These are phyloP conservation scores for Muscicapa comitata DNA, from an alignment of 2,797 vertebrate species.

Conservation along the genomic window DNA sequence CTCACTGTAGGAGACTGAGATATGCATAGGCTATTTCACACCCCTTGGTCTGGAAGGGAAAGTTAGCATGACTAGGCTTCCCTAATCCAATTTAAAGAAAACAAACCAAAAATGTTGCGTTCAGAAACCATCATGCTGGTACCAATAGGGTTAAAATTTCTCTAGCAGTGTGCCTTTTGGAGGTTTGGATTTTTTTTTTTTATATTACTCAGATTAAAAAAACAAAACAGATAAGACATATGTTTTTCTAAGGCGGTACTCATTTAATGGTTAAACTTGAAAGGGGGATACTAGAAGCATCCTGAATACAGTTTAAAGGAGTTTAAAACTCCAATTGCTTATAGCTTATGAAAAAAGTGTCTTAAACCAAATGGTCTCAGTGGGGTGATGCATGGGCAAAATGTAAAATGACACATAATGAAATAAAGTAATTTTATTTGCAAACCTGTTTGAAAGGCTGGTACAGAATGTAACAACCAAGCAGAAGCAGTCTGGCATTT, in stretches of 20 bases:
- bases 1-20: background rate
- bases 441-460: conserved; percentile 32
- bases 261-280: background rate
- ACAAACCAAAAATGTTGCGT: background rate
- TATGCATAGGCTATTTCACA: background rate
- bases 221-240: background rate
- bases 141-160: background rate
- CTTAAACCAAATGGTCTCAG: conserved; percentile 37
- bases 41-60: background rate
- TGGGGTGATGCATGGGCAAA: conserved; percentile 38
- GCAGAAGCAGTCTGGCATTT: conserved; percentile 16
- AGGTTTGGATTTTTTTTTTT: background rate
- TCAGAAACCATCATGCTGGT: background rate
- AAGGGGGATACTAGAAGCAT: background rate
- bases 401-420: conserved; percentile 54
- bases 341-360: background rate
- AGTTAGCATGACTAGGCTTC: background rate
- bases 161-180: background rate
- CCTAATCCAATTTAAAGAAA: background rate
- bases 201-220: background rate
- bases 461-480: conserved; percentile 20
- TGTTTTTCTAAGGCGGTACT: background rate
- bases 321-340: conserved; percentile 31
- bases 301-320: background rate
- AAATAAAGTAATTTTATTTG: conserved; percentile 62